Conservation (phyloP, 1,140 invertebrate genomes). For the Habropoda laboriosa region DNA sequence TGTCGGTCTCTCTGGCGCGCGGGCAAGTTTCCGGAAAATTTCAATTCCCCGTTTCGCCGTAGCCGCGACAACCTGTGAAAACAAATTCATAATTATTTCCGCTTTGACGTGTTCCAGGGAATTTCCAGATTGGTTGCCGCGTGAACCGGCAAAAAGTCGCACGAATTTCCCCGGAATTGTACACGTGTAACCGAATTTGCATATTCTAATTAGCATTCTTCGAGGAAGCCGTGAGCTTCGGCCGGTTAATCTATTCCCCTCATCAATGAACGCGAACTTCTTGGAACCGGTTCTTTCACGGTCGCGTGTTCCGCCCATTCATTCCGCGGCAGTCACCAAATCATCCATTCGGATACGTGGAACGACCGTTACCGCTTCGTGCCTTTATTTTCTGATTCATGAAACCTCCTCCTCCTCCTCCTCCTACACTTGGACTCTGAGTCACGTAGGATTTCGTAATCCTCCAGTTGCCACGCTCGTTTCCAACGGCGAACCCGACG, state of each 20-base stretch:
- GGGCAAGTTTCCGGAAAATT: constrained; percentile 34
- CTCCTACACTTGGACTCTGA: background rate
- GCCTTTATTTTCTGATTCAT: constrained; percentile 14
- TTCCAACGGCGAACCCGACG: no score
- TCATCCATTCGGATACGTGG: constrained; percentile 17
- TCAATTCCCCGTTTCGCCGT: background rate
- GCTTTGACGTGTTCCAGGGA: background rate
- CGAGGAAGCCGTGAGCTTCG: constrained; percentile 40
- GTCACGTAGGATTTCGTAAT: constrained; percentile 6
- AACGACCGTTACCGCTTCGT: constrained; percentile 13
- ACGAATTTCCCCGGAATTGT: constrained; percentile 33
- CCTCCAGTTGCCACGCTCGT: background rate
- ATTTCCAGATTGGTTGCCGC: background rate
- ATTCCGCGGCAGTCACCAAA: constrained; percentile 37
- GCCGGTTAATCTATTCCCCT: constrained; percentile 39
- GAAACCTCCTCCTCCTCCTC: background rate
- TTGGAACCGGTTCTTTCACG: constrained; percentile 52
- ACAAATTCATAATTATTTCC: background rate
- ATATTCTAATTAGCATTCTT: constrained; percentile 53
- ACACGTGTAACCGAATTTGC: constrained; percentile 41
- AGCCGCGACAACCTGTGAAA: background rate
- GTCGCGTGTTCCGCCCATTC: constrained; percentile 58
- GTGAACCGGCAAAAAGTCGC: constrained; percentile 2
- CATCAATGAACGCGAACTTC: constrained; percentile 60
- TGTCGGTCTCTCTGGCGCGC: background rate